A percentile compares a stretch with the other conserved stretches of the same genome.
Conservation (phyloP, 2,797 vertebrate genomes). For the Orestias chungarensis region DNA sequence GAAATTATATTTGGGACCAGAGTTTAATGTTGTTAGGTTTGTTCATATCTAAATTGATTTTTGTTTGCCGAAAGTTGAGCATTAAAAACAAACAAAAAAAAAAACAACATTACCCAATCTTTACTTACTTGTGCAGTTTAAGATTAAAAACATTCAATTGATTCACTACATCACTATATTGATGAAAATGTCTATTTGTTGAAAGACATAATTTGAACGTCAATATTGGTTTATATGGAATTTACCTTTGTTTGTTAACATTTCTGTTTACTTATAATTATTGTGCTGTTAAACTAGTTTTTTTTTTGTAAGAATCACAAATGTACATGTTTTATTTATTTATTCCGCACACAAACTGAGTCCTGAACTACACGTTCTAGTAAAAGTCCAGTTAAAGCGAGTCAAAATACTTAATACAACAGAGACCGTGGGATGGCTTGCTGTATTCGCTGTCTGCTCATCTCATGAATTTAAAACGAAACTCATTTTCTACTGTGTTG, state of each 20-base stretch:
- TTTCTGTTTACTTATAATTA: too few species aligned
- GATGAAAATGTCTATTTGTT: too few species aligned
- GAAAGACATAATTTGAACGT: too few species aligned
- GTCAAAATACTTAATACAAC: not conserved
- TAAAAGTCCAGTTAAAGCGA: not conserved
- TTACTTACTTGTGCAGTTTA: not conserved
- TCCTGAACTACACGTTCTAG: not conserved
- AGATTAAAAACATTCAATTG: not conserved
- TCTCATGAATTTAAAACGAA: too few species aligned
- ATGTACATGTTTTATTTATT: not conserved
- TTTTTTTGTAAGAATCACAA: not conserved
- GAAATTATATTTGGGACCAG: too few species aligned
- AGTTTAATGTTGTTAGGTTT: not conserved
- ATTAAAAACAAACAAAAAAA: not conserved
- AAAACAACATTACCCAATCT: not conserved
- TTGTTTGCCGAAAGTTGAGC: not conserved
- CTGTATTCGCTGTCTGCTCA: too few species aligned
- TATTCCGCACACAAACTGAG: not conserved
- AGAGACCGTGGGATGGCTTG: conserved; percentile 8
- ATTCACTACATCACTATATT: too few species aligned
- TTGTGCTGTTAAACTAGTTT: too few species aligned
- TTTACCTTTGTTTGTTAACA: too few species aligned
- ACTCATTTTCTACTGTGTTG: conserved; percentile 27
- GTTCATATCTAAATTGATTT: not conserved
- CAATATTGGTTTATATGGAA: too few species aligned